These are phyloP conservation scores for Sebastolobus altivelis DNA, from an alignment of 2,797 vertebrate genomes.

Conservation along the genomic window DNA sequence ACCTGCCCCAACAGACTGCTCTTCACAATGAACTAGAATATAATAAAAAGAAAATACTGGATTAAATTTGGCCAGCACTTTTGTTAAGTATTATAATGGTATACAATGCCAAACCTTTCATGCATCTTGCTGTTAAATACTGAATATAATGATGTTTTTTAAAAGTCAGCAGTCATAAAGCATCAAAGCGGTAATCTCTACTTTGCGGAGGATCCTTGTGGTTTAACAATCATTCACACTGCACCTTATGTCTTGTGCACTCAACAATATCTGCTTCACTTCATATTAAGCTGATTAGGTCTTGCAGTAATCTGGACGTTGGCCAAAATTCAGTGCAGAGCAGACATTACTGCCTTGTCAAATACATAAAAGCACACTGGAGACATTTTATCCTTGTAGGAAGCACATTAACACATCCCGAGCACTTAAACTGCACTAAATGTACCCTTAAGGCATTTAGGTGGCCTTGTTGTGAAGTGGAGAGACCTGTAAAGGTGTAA, in stretches of 20 bases:
- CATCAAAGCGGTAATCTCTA: slow-evolving; percentile 17
- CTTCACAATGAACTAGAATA: slow-evolving; percentile 26
- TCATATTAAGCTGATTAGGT: slow-evolving; percentile 65
- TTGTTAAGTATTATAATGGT: slow-evolving; percentile 26
- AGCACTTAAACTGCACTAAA: slow-evolving; percentile 48
- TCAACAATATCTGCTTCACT: slow-evolving; percentile 56
- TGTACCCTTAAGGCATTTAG: slow-evolving; percentile 59
- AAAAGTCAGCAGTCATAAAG: slow-evolving; percentile 5
- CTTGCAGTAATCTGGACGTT: slow-evolving; percentile 55
- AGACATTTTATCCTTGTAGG: slow-evolving; percentile 62
- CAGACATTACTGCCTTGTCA: slow-evolving; percentile 53
- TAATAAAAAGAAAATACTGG: slow-evolving; percentile 17
- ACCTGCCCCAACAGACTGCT: slow-evolving; percentile 6
- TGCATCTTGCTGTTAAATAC: slow-evolving; percentile 4
- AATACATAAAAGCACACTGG: slow-evolving; percentile 60
- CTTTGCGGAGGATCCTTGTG: slow-evolving; percentile 15
- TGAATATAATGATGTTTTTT: slow-evolving; percentile 1
- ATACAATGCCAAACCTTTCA: slow-evolving; percentile 26
- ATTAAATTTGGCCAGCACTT: slow-evolving; percentile 17
- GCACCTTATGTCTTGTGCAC: slow-evolving; percentile 40
- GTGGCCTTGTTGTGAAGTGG: slow-evolving; percentile 48
- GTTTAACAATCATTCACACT: slow-evolving; percentile 35
- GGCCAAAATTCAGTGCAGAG: slow-evolving; percentile 49
- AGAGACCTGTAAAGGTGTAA: slow-evolving; percentile 38
- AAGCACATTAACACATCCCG: slow-evolving; percentile 50